Conservation (phyloP, 2,888 invertebrate species). For the Timandra comae region DNA sequence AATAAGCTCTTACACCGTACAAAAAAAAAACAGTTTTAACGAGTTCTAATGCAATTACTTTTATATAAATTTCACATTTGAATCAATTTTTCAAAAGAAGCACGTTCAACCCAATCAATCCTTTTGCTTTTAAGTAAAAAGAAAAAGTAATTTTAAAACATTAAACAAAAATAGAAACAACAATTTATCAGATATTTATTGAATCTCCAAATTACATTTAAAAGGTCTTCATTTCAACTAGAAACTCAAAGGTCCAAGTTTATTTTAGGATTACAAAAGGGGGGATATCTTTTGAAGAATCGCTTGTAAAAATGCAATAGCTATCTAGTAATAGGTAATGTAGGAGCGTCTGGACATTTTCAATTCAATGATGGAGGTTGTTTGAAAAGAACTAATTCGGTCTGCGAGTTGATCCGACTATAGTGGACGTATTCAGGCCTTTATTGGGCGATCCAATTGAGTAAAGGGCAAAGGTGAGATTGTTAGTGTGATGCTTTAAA, state of each 20-base stretch:
- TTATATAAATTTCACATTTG: too few relatives aligned
- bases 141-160: too few relatives aligned
- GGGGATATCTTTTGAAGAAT: conserved; percentile 20
- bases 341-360: conserved; percentile 46
- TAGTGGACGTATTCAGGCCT: conserved; percentile 9
- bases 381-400: conserved; percentile 69
- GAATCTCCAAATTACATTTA: conserved; percentile 7
- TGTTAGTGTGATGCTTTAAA: too few relatives aligned
- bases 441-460: background rate
- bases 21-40: too few relatives aligned
- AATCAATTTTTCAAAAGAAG: too few relatives aligned
- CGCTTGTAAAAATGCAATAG: conserved; percentile 22
- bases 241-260: conserved; percentile 5
- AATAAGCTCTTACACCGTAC: too few relatives aligned
- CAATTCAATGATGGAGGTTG: conserved; percentile 62
- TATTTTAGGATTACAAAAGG: conserved; percentile 14
- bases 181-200: background rate
- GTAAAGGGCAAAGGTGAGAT: too few relatives aligned
- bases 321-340: conserved; percentile 27
- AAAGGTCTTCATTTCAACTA: conserved; percentile 10
- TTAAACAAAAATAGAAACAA: background rate
- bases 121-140: too few relatives aligned
- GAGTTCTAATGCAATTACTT: too few relatives aligned
- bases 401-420: conserved; percentile 47
- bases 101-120: too few relatives aligned